These are phyloP conservation scores for Hemithea aestivaria DNA, from an alignment of 2,888 invertebrate species.

Conservation along the genomic window DNA sequence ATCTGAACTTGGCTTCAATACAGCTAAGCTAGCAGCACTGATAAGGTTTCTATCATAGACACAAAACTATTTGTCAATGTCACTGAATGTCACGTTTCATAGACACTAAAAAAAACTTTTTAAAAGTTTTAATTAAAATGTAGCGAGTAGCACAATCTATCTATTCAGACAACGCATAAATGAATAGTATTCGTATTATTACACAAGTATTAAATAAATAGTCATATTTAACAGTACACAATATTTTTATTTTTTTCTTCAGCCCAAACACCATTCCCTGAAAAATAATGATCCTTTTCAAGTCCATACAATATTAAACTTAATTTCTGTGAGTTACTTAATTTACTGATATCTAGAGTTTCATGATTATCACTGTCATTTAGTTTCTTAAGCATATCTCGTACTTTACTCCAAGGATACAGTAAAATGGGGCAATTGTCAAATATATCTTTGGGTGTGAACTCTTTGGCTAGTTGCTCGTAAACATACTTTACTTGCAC, in stretches of 20 bases:
- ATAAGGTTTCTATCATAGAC: no score
- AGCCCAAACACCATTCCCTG: constrained; percentile 70
- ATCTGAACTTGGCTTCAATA: no score
- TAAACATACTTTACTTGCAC: constrained; percentile 60
- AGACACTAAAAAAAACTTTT: no score
- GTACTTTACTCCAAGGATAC: constrained; percentile 70
- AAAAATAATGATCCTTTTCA: constrained; percentile 70
- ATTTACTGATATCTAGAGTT: constrained; percentile 38
- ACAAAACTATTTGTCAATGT: no score
- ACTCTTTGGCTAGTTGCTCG: constrained; percentile 49
- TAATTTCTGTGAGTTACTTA: constrained; percentile 57
- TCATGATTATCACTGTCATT: constrained; percentile 37
- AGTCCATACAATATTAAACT: constrained; percentile 64
- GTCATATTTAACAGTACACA: constrained; percentile 4
- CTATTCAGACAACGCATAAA: no score
- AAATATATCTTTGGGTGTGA: constrained; percentile 57
- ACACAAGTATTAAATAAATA: no score
- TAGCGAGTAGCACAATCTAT: no score
- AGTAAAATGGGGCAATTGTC: constrained; percentile 62
- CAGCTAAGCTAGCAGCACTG: no score
- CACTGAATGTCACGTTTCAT: no score
- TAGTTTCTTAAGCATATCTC: constrained; percentile 37
- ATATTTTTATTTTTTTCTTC: constrained; percentile 52
- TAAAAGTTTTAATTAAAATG: no score
- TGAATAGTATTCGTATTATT: no score